These are phyloP conservation scores for Sinocyclocheilus rhinocerous DNA, from an alignment of 2,113 vertebrate species.

Conservation along the genomic window DNA sequence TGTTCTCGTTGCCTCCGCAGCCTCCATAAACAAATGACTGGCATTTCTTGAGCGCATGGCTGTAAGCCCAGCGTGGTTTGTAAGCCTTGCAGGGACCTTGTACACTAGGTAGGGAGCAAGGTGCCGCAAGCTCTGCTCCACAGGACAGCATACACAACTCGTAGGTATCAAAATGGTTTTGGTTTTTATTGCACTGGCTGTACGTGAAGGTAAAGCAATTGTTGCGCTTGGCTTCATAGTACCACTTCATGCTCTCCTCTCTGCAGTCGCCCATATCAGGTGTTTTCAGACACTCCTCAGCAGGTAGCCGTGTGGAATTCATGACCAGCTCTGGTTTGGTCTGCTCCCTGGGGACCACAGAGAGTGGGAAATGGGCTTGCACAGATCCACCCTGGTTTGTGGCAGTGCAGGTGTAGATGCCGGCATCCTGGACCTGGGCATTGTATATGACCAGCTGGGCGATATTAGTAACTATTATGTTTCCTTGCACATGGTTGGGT, in stretches of 20 bases:
- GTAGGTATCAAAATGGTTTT: conserved; percentile 90
- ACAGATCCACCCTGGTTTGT: conserved; percentile 83
- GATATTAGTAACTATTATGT: conserved; percentile 94
- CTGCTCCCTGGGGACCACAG: conserved; percentile 79
- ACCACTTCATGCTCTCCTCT: conserved; percentile 91
- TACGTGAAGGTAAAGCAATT: conserved; percentile 95
- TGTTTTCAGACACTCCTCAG: conserved; percentile 87
- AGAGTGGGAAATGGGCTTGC: conserved; percentile 86
- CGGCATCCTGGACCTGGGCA: conserved; percentile 85
- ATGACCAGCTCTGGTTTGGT: conserved; percentile 62
- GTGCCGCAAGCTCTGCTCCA: conserved; percentile 83
- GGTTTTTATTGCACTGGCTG: conserved; percentile 89
- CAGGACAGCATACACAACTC: conserved; percentile 89
- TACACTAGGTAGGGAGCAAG: conserved; percentile 87
- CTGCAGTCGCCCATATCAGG: conserved; percentile 89
- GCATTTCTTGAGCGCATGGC: conserved; percentile 84
- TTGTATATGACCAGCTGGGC: conserved; percentile 98
- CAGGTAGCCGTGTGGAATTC: conserved; percentile 80
- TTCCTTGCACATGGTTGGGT: conserved; percentile 89
- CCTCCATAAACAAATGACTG: conserved; percentile 95
- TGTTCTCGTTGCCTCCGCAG: conserved; percentile 95
- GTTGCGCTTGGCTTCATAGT: conserved; percentile 92
- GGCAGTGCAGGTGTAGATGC: conserved; percentile 93
- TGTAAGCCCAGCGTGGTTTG: conserved; percentile 92
- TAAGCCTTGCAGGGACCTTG: conserved; percentile 96